Percentiles rank a stretch among this genome's conserved stretches.
Evolutionary conservation across 2,888 invertebrate genomes (phyloP).

Genomic region (Holacanthella duospinosa): DNA sequence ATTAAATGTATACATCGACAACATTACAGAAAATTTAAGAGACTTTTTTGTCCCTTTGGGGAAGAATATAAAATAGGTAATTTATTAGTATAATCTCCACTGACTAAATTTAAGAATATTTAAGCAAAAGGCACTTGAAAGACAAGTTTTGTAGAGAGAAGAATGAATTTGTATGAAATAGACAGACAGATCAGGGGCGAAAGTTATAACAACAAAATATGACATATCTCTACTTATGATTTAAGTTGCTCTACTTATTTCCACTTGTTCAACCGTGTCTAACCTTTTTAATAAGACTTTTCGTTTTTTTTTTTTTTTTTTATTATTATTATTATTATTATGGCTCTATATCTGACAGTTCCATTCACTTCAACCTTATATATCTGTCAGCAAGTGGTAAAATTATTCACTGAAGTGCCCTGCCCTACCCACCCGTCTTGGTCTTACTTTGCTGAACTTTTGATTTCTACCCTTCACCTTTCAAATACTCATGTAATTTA

Average conservation of each 20-base stretch:
- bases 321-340: no score
- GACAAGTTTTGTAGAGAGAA: not conserved
- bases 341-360: conserved; percentile 1
- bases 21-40: no score
- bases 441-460: no score
- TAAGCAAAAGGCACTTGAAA: not conserved
- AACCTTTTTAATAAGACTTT: not conserved
- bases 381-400: not conserved
- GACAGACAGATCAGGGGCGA: not conserved
- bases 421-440: not conserved
- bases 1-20: no score
- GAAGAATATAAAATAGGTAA: no score
- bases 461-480: not conserved
- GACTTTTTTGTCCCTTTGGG: no score
- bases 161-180: not conserved
- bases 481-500: not conserved
- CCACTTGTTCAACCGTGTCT: not conserved
- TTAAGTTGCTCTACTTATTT: not conserved
- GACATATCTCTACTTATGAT: not conserved
- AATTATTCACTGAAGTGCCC: not conserved
- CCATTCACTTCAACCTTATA: not conserved
- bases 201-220: not conserved
- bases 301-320: no score
- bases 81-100: no score
- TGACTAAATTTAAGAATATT: no score